These are phyloP conservation scores for Caranx ignobilis DNA, from an alignment of 2,113 vertebrate genomes.

Conservation along the genomic window DNA sequence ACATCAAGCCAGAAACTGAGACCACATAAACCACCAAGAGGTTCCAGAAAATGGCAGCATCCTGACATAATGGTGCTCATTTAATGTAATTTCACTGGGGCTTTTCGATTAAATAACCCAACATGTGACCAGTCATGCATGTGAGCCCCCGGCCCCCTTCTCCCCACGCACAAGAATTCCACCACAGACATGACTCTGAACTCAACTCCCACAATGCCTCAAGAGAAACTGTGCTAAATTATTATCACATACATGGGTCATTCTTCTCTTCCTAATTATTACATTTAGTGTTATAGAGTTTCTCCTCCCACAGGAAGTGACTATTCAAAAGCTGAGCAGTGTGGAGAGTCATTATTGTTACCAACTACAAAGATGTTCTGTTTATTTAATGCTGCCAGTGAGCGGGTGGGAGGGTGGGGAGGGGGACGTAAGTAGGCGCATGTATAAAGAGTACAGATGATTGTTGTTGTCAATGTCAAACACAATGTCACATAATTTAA, in stretches of 20 bases:
- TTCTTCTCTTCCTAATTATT: not conserved
- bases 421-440: no score
- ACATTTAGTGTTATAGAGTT: not conserved
- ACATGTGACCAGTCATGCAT: conserved; percentile 63
- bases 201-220: no score
- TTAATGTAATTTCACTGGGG: conserved; percentile 25
- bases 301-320: not conserved
- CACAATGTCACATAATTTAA: no score
- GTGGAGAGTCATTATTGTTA: not conserved
- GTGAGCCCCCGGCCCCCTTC: conserved; percentile 33
- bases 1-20: conserved; percentile 2
- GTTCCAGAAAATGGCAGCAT: not conserved
- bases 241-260: not conserved
- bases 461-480: no score
- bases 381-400: no score
- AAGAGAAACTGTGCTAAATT: no score
- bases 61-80: conserved; percentile 10
- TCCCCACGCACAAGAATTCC: conserved; percentile 7
- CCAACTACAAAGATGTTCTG: not conserved
- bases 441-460: no score
- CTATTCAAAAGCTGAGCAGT: not conserved
- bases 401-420: no score
- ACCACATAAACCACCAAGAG: not conserved
- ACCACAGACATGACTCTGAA: not conserved
- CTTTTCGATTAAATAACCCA: conserved; percentile 54